phyloP scores from a whole-genome alignment of 2,888 invertebrate species.

The Tuta absoluta region DNA sequence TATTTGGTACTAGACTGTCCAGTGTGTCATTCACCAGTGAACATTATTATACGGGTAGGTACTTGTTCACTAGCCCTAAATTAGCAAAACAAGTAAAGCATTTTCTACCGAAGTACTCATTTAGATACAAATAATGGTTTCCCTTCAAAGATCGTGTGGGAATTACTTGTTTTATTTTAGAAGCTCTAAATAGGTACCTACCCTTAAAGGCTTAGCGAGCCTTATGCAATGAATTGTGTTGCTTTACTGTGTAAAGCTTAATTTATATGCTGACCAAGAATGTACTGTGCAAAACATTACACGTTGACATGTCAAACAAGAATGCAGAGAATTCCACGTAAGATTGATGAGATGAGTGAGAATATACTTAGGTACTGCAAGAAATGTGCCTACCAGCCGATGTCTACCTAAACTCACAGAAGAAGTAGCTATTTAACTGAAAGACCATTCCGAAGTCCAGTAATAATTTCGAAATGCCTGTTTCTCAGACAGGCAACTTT shows the following conservation, averaged over 20 bases:
- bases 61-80: constrained; percentile 1
- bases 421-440: too few relatives aligned
- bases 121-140: neutral
- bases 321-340: constrained; percentile 18
- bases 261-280: constrained; percentile 1
- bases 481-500: too few relatives aligned
- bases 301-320: constrained; percentile 14
- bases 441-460: too few relatives aligned
- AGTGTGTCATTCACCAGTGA: neutral
- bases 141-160: neutral
- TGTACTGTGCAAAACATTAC: neutral
- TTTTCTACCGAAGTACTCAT: constrained; percentile 10
- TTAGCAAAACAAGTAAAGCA: neutral
- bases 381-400: neutral
- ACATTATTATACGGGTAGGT: neutral
- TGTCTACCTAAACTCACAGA: too few relatives aligned
- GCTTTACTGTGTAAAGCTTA: neutral
- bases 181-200: neutral
- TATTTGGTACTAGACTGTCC: constrained; percentile 9
- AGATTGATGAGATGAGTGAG: constrained; percentile 15
- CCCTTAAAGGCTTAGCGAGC: neutral
- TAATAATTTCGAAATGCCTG: too few relatives aligned
- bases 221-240: constrained; percentile 7
- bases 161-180: neutral
- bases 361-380: neutral